A percentile compares a stretch with the other conserved stretches of the same genome.
Evolutionary conservation across 2,888 invertebrate genomes (phyloP).

Genomic region (Phorcus lineatus): DNA sequence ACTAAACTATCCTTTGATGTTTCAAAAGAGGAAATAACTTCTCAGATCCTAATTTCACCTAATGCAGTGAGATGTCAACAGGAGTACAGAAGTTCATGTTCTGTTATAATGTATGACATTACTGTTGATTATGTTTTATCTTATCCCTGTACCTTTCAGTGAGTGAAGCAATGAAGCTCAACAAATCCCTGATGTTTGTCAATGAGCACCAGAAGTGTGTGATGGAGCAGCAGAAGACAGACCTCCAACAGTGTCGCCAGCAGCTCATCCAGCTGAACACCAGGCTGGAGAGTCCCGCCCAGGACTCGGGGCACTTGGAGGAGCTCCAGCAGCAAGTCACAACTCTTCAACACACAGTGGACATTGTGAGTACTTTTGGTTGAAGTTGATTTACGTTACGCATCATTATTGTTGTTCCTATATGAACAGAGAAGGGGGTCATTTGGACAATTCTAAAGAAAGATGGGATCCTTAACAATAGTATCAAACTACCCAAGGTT

Average conservation of each 20-base stretch:
- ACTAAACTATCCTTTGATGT: no score
- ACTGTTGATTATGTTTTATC: no score
- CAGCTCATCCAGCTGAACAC: slow-evolving; percentile 28
- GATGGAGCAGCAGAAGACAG: slow-evolving; percentile 37
- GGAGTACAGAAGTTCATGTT: neutral
- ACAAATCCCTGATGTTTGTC: slow-evolving; percentile 51
- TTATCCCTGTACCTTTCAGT: slow-evolving; percentile 46
- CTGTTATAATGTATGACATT: no score
- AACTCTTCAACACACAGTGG: neutral
- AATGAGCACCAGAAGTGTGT: slow-evolving; percentile 61
- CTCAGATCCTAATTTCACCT: no score
- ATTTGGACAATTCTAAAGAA: no score
- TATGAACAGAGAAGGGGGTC: no score
- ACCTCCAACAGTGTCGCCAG: slow-evolving; percentile 17
- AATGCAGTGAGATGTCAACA: no score
- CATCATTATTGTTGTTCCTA: no score
- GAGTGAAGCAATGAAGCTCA: slow-evolving; percentile 48
- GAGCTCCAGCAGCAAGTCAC: slow-evolving; percentile 9
- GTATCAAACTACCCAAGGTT: no score
- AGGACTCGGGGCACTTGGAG: neutral
- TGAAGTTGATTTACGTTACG: neutral
- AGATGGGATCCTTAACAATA: no score
- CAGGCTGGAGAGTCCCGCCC: slow-evolving; percentile 13
- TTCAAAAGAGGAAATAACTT: no score
- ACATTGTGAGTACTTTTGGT: neutral